Base-by-base conservation (phyloP, 2,113 vertebrate genomes). In the Martes martes region DNA sequence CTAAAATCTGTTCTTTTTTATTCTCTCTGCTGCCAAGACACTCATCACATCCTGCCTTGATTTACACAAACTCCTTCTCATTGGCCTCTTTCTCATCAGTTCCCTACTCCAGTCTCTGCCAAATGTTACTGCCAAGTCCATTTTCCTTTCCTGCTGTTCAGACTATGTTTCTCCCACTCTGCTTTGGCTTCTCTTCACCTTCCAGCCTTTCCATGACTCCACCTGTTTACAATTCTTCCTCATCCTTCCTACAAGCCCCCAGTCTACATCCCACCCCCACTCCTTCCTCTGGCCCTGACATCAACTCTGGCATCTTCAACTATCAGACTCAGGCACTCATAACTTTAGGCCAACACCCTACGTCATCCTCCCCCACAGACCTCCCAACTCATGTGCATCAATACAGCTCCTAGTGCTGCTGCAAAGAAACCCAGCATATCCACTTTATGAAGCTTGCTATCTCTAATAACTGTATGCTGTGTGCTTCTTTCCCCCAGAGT, bases 21-120 rank as follows among this genome's bases (percentile, higher is more conserved):
- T 95, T 92, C 59, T 93, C 63, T 95, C 55, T 94, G 59, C 86
- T 98, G 89, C 98, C 94, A 97, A 97, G 83, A 95, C n/a, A 96
- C 80, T 96, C 95, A 96, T 94, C 91, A 93, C 36, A 74, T 95
- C 92, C 92, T 98, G 94, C 92, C 94, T 97, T 97, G 90, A 96
- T 96, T 97, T 97, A 97, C 96, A 97, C 96, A 97, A 94, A 93
- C 95, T 95, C 96, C 91, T 95, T 97, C 84, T 97, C 95, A 97
- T 61, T 91, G 98, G 91, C 88, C 95, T 96, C 96, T 95, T 94
- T 97, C 87, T 96, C 84, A 83, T 82, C 81, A 94, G 81, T 91
- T 98, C 84, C 23, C 71, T 45, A 36, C 45, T 89, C 36, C 26
- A 55, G 21, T 91, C 81, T 90, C 57, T 96, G 96, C 92, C 97